Evolutionary conservation across 1,140 invertebrate genomes (phyloP).

Genomic region (Ostrea edulis): DNA sequence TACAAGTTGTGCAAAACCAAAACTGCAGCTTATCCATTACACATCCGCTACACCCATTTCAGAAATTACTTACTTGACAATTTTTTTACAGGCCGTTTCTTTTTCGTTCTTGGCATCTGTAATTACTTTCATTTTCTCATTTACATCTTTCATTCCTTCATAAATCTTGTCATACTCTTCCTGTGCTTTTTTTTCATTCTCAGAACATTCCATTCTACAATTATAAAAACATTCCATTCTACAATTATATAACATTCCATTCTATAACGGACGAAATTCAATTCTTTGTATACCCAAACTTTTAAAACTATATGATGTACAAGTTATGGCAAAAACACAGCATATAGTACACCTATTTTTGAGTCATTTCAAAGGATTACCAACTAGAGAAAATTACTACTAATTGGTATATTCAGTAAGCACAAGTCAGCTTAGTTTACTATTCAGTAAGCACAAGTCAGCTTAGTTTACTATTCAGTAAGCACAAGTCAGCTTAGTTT

Average conservation of each 20-base stretch:
- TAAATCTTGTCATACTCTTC: slow-evolving; percentile 72
- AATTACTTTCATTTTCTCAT: slow-evolving; percentile 70
- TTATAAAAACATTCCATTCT: background rate
- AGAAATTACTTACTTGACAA: slow-evolving; percentile 70
- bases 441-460: too few species aligned
- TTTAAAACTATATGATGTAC: background rate
- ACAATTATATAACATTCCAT: slow-evolving; percentile 9
- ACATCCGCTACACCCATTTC: background rate
- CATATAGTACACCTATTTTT: background rate
- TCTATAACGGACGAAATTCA: background rate
- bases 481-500: too few species aligned
- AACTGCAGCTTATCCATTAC: background rate
- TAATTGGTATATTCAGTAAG: too few species aligned
- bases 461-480: too few species aligned
- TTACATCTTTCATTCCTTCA: slow-evolving; percentile 72
- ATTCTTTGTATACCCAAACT: background rate
- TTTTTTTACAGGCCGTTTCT: slow-evolving; percentile 69
- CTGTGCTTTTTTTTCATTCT: slow-evolving; percentile 73
- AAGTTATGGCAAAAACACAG: background rate
- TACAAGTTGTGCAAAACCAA: too few species aligned
- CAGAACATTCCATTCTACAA: slow-evolving; percentile 71
- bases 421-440: too few species aligned
- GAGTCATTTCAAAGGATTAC: background rate
- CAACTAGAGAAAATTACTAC: too few species aligned
- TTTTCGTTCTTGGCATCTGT: slow-evolving; percentile 71